Percentiles rank a stretch among this genome's conserved stretches.
phyloP scores from a whole-genome alignment of 2,888 invertebrate genomes.

The Caenorhabditis sp. region DNA sequence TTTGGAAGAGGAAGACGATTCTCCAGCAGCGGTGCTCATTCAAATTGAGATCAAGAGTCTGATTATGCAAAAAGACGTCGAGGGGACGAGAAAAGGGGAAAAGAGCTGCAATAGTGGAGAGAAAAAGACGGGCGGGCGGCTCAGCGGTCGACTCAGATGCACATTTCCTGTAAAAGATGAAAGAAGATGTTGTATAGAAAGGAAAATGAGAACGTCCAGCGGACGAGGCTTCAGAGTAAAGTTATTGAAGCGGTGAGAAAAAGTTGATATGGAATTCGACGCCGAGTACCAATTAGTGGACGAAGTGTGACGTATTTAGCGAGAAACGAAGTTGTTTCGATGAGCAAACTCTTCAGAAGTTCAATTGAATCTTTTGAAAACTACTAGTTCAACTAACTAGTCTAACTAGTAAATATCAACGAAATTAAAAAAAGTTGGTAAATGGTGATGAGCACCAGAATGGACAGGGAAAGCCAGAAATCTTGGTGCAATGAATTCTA shows the following conservation, averaged over 20 bases:
- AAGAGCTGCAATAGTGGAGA: not conserved
- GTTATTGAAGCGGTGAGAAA: not conserved
- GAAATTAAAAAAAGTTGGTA: no score
- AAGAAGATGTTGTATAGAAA: no score
- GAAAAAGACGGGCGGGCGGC: constrained; percentile 1
- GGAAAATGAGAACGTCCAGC: no score
- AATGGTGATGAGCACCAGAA: not conserved
- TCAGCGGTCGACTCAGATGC: constrained; percentile 1
- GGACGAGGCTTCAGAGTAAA: no score
- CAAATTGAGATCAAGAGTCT: constrained; percentile 16
- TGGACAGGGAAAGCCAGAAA: not conserved
- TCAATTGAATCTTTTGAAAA: no score
- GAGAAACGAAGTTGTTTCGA: no score
- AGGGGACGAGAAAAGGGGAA: not conserved
- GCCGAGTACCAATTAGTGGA: no score
- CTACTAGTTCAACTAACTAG: no score
- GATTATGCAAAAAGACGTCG: constrained; percentile 1
- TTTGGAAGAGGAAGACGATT: constrained; percentile 49
- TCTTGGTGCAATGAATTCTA: constrained; percentile 16
- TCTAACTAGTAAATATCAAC: no score
- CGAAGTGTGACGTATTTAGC: no score
- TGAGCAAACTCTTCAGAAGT: no score
- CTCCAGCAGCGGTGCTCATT: constrained; percentile 41
- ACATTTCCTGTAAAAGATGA: constrained; percentile 16
- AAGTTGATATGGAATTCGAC: no score